Evolutionary conservation across 2,888 invertebrate genomes (phyloP).

Genomic region (Xylota segnis): DNA sequence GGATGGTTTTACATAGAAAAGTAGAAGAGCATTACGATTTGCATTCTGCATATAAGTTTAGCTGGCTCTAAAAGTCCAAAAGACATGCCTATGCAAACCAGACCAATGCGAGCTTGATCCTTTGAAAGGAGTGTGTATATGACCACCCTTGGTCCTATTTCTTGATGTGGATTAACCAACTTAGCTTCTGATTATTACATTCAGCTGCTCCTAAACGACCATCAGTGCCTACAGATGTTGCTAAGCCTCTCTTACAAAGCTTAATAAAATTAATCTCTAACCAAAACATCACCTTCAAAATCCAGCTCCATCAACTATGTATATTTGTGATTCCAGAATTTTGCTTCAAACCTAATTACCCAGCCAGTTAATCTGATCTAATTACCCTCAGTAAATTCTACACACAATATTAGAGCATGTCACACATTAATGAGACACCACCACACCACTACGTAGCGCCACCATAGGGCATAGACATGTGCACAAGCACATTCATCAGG

Average conservation of each 20-base stretch:
- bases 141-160: no score
- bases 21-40: no score
- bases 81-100: no score
- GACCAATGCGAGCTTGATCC: no score
- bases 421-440: slow-evolving; percentile 47
- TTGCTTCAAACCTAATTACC: slow-evolving; percentile 48
- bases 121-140: no score
- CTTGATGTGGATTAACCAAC: no score
- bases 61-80: no score
- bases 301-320: slow-evolving; percentile 1
- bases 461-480: slow-evolving; percentile 14
- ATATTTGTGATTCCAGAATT: slow-evolving; percentile 3
- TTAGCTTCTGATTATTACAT: no score
- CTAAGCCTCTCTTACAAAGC: background rate
- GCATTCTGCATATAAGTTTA: no score
- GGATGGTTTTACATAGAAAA: no score
- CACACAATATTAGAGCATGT: slow-evolving; percentile 37
- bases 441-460: slow-evolving; percentile 2
- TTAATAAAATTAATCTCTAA: background rate
- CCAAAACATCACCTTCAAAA: slow-evolving; percentile 9
- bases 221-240: background rate
- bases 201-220: background rate
- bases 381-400: slow-evolving; percentile 51
- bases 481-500: slow-evolving; percentile 40
- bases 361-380: slow-evolving; percentile 59